phyloP scores from a whole-genome alignment of 1,140 invertebrate species.

The Melitaea cinxia region DNA sequence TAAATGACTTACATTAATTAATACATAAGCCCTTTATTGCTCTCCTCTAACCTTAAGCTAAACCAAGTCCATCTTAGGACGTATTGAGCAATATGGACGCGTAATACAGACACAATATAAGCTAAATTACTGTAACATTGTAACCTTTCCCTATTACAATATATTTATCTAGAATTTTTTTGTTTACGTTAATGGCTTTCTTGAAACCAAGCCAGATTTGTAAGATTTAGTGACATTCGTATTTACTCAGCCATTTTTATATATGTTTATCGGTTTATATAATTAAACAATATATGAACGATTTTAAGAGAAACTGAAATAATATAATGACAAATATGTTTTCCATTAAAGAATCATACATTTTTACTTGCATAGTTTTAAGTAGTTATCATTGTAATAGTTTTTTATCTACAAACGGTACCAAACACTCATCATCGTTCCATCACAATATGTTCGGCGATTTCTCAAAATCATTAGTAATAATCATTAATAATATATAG shows the following conservation, averaged over 20 bases:
- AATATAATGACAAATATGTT: neutral
- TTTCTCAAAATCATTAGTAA: neutral
- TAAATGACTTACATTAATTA: constrained; percentile 51
- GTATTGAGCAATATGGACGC: constrained; percentile 79
- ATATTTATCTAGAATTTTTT: constrained; percentile 25
- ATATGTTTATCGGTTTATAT: neutral
- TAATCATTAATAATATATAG: neutral
- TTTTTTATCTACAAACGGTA: neutral
- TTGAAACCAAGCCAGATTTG: constrained; percentile 11
- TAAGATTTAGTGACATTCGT: neutral
- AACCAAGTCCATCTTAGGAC: constrained; percentile 66
- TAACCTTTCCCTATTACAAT: constrained; percentile 34
- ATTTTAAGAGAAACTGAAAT: constrained; percentile 19
- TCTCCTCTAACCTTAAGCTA: constrained; percentile 73
- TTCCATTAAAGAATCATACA: neutral
- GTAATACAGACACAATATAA: constrained; percentile 60
- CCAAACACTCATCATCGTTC: neutral
- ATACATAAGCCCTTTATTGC: constrained; percentile 68
- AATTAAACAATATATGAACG: constrained; percentile 14
- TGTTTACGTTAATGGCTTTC: constrained; percentile 12
- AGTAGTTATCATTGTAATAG: constrained; percentile 2
- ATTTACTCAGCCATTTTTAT: neutral
- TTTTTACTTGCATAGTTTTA: constrained; percentile 6
- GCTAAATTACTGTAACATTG: constrained; percentile 48
- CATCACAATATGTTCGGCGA: neutral